Evolutionary conservation across 2,113 vertebrate species (phyloP), one percentile per base, ranked within the genome.

Genomic region (Lasiurus cinereus): DNA sequence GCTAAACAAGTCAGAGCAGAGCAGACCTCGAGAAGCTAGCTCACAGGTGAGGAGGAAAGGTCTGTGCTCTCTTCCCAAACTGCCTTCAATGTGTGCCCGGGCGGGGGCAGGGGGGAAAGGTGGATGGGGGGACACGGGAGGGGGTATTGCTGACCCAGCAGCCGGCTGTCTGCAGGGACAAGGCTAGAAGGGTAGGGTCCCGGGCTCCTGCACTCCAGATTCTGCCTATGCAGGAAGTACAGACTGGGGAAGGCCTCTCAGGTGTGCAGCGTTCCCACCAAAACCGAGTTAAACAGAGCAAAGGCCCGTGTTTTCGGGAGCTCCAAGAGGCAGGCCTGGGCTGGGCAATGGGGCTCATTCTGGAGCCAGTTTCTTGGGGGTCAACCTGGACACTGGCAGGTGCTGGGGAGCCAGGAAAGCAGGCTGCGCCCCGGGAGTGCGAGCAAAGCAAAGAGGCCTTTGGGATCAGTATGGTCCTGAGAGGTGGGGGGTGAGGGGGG

Each of bases 141-240:
- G 4, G 27, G 29, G 8, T 18, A 59, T 10, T 0, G 48, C 76
- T 29, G n/a, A 21, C n/a, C 24, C 9, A 5, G 24, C 6, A 29
- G 48, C 31, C 10, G 19, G 11, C 39, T 0, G 1, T 67, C 56
- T 31, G 24, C 39, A 21, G 21, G 14, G 27, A 31, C 2, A 5
- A 59, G n/a, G 33, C 6, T 6, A 29, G 43, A 10, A 50, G 39
- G 1, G 43, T 19, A 12, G 3, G 36, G 6, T 33, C 50, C 66
- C 3, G 14, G 10, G 12, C 5, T 8, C 43, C 7, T 0, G 33
- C 4, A 0, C 76, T 31, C 78, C 7, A 18, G 2, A 14, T 13
- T 12, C 59, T n/a, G 22, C 36, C 31, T 3, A 5, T 16, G 56
- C 56, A 39, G 46, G 33, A 59, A 70, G 27, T 29, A 5, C 9